phyloP scores from a whole-genome alignment of 2,797 vertebrate species.

The Scolopax rusticola region DNA sequence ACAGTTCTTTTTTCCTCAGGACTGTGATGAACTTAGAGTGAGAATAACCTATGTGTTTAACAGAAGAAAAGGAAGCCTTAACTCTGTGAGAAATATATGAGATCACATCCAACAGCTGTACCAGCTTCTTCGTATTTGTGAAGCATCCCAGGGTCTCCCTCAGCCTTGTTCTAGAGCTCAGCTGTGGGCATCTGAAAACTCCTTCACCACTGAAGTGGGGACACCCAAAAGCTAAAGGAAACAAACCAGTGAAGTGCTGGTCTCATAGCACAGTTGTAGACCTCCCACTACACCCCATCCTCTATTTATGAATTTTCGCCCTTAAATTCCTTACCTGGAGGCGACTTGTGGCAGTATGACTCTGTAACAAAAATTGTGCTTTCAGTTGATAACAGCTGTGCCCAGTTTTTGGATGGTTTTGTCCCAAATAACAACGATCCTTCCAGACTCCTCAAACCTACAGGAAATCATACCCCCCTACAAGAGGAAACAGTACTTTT shows the following conservation, averaged over 20 bases:
- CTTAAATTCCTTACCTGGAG: neutral
- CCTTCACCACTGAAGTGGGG: rapidly evolving
- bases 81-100: neutral
- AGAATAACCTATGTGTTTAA: neutral
- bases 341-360: neutral
- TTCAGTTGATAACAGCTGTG: neutral
- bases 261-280: neutral
- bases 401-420: neutral
- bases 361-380: neutral
- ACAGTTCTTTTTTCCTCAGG: neutral
- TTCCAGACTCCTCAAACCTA: neutral
- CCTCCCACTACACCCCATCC: neutral
- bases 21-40: neutral
- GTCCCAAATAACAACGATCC: neutral
- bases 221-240: neutral
- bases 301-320: neutral
- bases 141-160: neutral
- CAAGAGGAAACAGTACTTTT: neutral
- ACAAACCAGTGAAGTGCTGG: neutral
- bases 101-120: neutral
- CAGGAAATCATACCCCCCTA: rapidly evolving
- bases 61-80: neutral
- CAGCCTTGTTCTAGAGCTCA: neutral
- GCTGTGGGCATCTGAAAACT: neutral
- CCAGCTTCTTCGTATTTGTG: too few species aligned